phyloP scores from a whole-genome alignment of 2,797 vertebrate genomes.

The Denticeps clupeoides region DNA sequence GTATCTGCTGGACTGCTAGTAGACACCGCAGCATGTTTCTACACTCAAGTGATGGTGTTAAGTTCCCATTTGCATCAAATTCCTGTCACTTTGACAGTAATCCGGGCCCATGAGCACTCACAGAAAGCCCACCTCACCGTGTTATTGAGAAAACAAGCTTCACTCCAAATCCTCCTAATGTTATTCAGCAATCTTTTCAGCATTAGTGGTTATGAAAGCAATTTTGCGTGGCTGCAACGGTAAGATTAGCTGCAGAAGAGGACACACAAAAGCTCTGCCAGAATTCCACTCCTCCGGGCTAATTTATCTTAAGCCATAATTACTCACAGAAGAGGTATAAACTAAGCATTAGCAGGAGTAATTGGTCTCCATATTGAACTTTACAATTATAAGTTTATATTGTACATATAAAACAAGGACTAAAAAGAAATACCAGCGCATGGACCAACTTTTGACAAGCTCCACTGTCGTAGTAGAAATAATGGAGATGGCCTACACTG shows the following conservation, averaged over 20 bases:
- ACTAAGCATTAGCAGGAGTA: conserved; percentile 14
- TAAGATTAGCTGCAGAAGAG: conserved; percentile 24
- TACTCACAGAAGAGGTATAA: conserved; percentile 12
- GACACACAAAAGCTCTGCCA: conserved; percentile 11
- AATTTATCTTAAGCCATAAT: conserved; percentile 17
- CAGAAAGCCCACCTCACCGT: conserved; percentile 23
- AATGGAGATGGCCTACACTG: too few species aligned
- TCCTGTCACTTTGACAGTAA: conserved; percentile 1
- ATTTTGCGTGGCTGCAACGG: conserved; percentile 36
- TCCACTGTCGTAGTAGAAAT: too few species aligned
- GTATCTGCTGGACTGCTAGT: too few species aligned
- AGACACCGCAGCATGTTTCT: too few species aligned
- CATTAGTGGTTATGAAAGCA: conserved; percentile 33
- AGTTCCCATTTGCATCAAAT: not conserved
- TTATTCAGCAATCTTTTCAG: conserved; percentile 31
- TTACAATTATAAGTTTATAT: too few species aligned
- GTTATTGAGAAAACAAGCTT: conserved; percentile 26
- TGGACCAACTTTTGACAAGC: too few species aligned
- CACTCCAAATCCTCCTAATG: conserved; percentile 34
- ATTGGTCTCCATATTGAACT: conserved; percentile 10
- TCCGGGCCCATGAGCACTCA: not conserved
- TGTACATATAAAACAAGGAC: too few species aligned
- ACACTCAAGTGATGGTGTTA: too few species aligned
- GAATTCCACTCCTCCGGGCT: conserved; percentile 11
- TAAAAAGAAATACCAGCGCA: too few species aligned